These are phyloP conservation scores for Drosophila antonietae DNA, from an alignment of 2,888 invertebrate genomes.

Conservation along the genomic window DNA sequence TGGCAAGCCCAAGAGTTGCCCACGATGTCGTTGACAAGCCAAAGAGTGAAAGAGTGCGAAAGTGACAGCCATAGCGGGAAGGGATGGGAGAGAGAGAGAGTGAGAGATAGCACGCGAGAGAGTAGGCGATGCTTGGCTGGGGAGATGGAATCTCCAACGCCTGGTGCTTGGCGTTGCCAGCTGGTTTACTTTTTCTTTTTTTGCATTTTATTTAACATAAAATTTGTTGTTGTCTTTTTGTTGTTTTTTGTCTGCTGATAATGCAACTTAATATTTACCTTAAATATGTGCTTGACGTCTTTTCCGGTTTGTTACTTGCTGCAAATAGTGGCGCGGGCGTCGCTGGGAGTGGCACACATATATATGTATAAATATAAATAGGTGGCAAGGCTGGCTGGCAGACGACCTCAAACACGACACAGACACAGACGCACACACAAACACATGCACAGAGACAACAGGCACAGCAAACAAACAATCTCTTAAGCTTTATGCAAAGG, in stretches of 20 bases:
- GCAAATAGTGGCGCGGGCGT: slow-evolving; percentile 20
- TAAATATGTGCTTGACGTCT: slow-evolving; percentile 15
- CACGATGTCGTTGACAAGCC: slow-evolving; percentile 41
- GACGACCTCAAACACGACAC: slow-evolving; percentile 53
- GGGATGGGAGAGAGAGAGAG: background rate
- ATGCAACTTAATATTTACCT: slow-evolving; percentile 52
- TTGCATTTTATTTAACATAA: background rate
- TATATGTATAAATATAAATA: slow-evolving; percentile 32
- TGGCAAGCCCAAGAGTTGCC: slow-evolving; percentile 55
- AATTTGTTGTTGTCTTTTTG: background rate
- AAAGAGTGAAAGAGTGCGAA: slow-evolving; percentile 15
- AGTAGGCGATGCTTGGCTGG: slow-evolving; percentile 21
- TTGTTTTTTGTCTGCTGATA: slow-evolving; percentile 2
- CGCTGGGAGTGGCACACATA: slow-evolving; percentile 47
- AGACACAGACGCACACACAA: slow-evolving; percentile 24
- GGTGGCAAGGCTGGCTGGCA: slow-evolving; percentile 61
- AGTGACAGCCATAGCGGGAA: background rate
- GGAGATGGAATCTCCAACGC: slow-evolving; percentile 25
- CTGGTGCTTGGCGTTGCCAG: slow-evolving; percentile 39
- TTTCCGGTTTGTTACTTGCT: slow-evolving; percentile 20
- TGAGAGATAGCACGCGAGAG: slow-evolving; percentile 10
- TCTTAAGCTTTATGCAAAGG: slow-evolving; percentile 36
- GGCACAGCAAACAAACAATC: slow-evolving; percentile 33
- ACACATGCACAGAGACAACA: background rate
- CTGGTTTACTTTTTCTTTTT: slow-evolving; percentile 12